Evolutionary conservation across 2,113 vertebrate species (phyloP), one percentile per base, ranked within the genome.

Genomic region (Corythornis madagascariensis): DNA sequence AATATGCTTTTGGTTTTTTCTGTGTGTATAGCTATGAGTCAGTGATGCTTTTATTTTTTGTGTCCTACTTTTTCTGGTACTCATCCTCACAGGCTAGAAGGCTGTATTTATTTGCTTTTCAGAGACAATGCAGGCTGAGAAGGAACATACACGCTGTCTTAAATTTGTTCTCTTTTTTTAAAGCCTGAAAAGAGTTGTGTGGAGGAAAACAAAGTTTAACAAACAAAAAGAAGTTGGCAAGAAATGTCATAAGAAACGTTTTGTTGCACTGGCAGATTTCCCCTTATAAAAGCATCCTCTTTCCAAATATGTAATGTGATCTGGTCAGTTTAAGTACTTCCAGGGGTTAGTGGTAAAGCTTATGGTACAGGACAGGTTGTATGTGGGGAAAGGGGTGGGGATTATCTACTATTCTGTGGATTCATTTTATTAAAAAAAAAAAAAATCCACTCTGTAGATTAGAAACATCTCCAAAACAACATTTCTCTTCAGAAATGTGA

Each of bases 11-110:
- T 75, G 42, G 15, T 31, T 90, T 90, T 75, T 89, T 66, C 77
- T 6, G 19, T 81, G 53, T 74, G 21, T 31, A 45, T 52, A 86
- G 61, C 52, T 90, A 82, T 96, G 95, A 96, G 77, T 94, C 95
- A 94, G 88, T 55, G 63, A 50, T 76, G 70, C 42, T 86, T 96
- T 87, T 92, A 83, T 86, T 94, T 74, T 61, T 8, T 72, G 47
- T 88, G 88, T 82, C 83, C 92, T 95, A 94, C 83, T 87, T 94
- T 81, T 93, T 84, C 74, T 73, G 75, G 84, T 86, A 86, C 26
- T 87, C 33, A 63, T 77, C 14, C 40, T 92, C 67, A n/a, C 14
- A 87, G 60, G 15, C 53, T 92, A 69, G 80, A 64, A 53, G 40
- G 24, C 8, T 73, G 35, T 69, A 35, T 89, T 84, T 90, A 21